Evolutionary conservation across 2,888 invertebrate genomes (phyloP), one percentile per base, ranked within the genome.

Genomic region (Dermolepida albohirtum): DNA sequence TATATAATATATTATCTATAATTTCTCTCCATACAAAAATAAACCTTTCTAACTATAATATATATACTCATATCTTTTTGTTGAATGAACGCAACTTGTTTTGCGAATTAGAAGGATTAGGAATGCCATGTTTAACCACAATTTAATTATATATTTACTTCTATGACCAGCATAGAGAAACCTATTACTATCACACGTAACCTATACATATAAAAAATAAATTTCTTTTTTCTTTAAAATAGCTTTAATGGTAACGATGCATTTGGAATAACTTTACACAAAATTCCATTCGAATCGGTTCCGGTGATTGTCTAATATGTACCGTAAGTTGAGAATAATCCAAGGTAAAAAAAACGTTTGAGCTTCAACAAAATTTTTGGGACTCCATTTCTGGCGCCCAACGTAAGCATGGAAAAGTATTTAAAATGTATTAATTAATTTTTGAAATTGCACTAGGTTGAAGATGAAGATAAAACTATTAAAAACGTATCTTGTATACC

Each of bases 131-230:
- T 72, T 73, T 67, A 70, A 75, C 69, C 75, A 72, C 72, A 66
- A 34, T 70, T 66, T 65, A 57, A 66, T 47, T 49, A 66, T 63
- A 29, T 65, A 65, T 64, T 54, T 64, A 69, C 59, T 69, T 75
- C 78, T 77, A 78, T 75, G 78, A 73, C 78, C 76, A 73, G 78
- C 78, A 78, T 75, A 79, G 76, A 78, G 41, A 17, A 55, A 59
- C 66, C 41, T 59, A 59, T 11, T 34, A 70, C 57, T 51, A 65
- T 49, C 67, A 69, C 55, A 62, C 59, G 47, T 59, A 68, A 63
- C 63, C 51, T 64, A 43, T 34, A 34, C 34, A 34, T 10, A 34
- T 41, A 27, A 14, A 51, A 52, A 64, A 64, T 47, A 47, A 62
- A 59, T 5, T 34, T 34, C 6, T 7, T 34, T 44, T 44, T 47